Base-by-base conservation (phyloP, 1,140 invertebrate species). In the Ceratina japonica region DNA sequence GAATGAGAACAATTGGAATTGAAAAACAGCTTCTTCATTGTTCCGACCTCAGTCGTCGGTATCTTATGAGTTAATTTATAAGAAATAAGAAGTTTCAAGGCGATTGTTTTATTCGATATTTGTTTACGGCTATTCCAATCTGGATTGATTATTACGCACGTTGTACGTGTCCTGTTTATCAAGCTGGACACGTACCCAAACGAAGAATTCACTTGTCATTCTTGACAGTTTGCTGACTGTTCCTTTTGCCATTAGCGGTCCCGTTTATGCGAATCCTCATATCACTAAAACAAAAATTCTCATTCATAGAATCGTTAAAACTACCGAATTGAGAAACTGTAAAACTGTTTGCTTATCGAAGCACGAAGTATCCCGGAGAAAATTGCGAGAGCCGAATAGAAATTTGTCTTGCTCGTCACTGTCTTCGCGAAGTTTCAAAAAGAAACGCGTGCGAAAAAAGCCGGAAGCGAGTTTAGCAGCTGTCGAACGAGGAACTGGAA, bases 151-250 rank as follows among this genome's bases (percentile, higher is more conserved):
- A 44, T 44, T 76, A 64, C 51, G 20, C 59, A 7, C 16, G 3
- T 64, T 5, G 56, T 54, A 68, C 64, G 72, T 69, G 78, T 3
- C 20, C 69, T 15, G 13, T 31, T 56, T 76, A 1, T 1, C 27
- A 76, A 64, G 1, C 16, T 20, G 31, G 18, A 54, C 73, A 80
- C 79, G 74, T 80, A 80, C n/a, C 0, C 4, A 13, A 18, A 18
- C 12, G 16, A 76, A 58, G 65, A 80, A 80, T 80, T 64, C 59
- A 70, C 4, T 69, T 58, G 74, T 22, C 58, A 64, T 63, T 49
- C 49, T 18, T 8, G 54, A 56, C 15, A 56, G 37, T 56, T 56
- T 13, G 54, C 37, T 10, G 13, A 10, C 1, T 44, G 66, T 65
- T 22, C 44, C 15, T n/a, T 75, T 52, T 31, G 66, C 8, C 64